phyloP scores from a whole-genome alignment of 2,888 invertebrate species.

The Octodonta nipae region DNA sequence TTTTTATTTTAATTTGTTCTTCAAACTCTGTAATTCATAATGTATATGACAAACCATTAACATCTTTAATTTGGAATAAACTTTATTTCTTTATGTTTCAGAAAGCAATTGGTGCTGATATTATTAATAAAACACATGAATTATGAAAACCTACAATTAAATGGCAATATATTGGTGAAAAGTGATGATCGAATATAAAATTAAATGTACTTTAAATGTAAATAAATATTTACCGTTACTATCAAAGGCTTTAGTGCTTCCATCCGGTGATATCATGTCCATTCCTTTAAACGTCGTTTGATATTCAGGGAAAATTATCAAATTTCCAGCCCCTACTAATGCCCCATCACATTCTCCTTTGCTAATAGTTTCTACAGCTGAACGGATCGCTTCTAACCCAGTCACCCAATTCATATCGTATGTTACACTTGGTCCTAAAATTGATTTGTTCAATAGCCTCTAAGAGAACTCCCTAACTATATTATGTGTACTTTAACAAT shows the following conservation, averaged over 20 bases:
- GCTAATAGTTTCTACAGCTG: conserved; percentile 59
- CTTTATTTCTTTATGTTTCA: too few species aligned
- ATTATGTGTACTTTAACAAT: too few species aligned
- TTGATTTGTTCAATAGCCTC: not conserved
- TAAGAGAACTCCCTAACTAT: too few species aligned
- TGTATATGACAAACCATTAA: too few species aligned
- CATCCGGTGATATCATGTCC: conserved; percentile 47
- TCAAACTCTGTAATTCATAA: too few species aligned
- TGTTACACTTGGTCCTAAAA: conserved; percentile 41
- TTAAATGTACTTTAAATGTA: too few species aligned
- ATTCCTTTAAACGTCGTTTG: conserved; percentile 49
- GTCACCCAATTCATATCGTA: conserved; percentile 55
- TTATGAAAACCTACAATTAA: not conserved
- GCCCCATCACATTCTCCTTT: conserved; percentile 81
- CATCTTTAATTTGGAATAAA: too few species aligned
- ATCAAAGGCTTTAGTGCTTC: conserved; percentile 51
- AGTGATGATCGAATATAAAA: not conserved
- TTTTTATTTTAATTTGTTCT: too few species aligned
- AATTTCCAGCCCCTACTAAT: conserved; percentile 77
- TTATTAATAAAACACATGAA: too few species aligned
- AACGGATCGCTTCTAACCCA: conserved; percentile 52
- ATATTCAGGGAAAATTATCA: conserved; percentile 49
- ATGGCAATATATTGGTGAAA: conserved; percentile 1
- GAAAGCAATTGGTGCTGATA: too few species aligned
- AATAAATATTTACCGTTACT: conserved; percentile 41